Base-by-base conservation (phyloP, 2,888 invertebrate species). In the Smittia aterrima region DNA sequence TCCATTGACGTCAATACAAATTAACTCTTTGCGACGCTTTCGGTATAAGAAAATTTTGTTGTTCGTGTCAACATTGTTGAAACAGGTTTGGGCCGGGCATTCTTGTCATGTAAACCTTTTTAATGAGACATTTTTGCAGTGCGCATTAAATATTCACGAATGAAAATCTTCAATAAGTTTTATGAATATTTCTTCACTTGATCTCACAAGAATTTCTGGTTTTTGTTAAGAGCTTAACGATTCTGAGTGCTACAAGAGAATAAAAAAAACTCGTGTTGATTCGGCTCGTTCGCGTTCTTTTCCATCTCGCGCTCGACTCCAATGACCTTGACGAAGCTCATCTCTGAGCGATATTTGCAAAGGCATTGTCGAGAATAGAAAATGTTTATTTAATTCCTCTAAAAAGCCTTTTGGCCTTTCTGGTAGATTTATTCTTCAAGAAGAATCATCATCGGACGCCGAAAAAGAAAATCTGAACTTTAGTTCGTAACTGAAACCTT, bases 281-380 rank as follows among this genome's bases (percentile, higher is more conserved):
- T 3, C 13, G 22, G 18, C n/a, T 58, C 22, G 22, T 11, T 64
- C 20, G n/a, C 25, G 64, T 13, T 64, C 27, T 27, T 64, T 24
- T 1, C n/a, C 13, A 22, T 64, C 27, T 6, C n/a, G 64, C 20
- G 64, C 25, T 18, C 27, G 64, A 64, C 64, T 64, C 16, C 16
- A 27, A 64, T 27, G 64, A 64, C 64, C 64, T 64, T 64, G 64
- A 64, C 25, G 64, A 1, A 27, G 64, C 64, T 25, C 24, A 27
- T 64, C 64, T 64, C 16, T 27, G 4, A 27, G 16, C 27, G 27
- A 64, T 64, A n/a, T 27, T n/a, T 27, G 24, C 58, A 64, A 58
- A 18, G 18, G 18, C 58, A 47, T 22, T 58, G 58, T 58, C 18
- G 13, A 22, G 7, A 22, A 22, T 58, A 18, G 18, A 47, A 47